Evolutionary conservation across 1,140 invertebrate species (phyloP).

Genomic region (Drosophila pseudoananassae): DNA sequence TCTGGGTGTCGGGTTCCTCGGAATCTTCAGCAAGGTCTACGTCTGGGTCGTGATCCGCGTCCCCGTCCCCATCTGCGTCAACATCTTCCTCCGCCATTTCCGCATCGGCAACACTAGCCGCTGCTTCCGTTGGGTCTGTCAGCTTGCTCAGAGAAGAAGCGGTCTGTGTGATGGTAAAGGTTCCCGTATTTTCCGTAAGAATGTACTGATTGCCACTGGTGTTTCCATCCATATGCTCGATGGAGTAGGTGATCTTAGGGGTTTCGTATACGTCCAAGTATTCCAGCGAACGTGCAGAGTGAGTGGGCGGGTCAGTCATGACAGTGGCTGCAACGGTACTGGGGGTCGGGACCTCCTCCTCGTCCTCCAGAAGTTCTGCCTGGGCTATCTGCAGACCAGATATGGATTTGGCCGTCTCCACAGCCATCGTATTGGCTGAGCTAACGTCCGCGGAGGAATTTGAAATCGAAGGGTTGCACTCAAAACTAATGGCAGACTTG

Average conservation of each 20-base stretch:
- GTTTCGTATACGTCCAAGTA: constrained; percentile 75
- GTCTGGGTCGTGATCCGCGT: constrained; percentile 31
- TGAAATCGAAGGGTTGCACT: constrained; percentile 60
- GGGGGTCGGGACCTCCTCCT: constrained; percentile 38
- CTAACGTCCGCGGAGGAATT: constrained; percentile 5
- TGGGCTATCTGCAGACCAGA: constrained; percentile 65
- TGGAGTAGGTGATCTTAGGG: constrained; percentile 80
- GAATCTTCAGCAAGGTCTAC: constrained; percentile 53
- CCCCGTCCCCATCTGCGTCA: constrained; percentile 2
- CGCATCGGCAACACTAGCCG: constrained; percentile 9
- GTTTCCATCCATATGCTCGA: constrained; percentile 73
- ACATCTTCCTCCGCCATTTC: constrained; percentile 46
- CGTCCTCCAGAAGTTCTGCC: constrained; percentile 65
- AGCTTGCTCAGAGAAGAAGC: constrained; percentile 46
- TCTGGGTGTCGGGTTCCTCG: constrained; percentile 59
- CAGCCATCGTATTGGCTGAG: constrained; percentile 12
- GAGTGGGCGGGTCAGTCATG: constrained; percentile 32
- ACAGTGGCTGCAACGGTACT: constrained; percentile 25
- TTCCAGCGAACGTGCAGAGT: constrained; percentile 56
- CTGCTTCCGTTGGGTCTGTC: neutral
- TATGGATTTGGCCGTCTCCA: constrained; percentile 60
- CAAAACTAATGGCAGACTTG: constrained; percentile 80
- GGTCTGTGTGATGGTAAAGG: constrained; percentile 73
- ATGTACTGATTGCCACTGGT: constrained; percentile 71
- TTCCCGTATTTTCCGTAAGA: constrained; percentile 73